phyloP scores from a whole-genome alignment of 2,113 vertebrate species.

The Alaudala cheleensis region DNA sequence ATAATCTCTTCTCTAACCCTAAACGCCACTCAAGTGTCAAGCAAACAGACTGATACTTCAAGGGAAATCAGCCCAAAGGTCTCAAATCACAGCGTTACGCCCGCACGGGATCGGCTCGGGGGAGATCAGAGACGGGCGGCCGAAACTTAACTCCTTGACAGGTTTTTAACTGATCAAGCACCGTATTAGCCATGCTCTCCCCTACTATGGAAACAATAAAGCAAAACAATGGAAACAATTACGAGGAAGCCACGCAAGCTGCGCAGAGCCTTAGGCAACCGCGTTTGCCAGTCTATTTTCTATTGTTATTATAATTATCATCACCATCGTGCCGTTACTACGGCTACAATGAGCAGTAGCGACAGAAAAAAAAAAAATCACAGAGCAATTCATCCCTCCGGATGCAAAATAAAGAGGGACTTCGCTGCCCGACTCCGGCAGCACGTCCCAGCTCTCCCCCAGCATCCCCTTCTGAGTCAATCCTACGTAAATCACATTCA shows the following conservation, averaged over 20 bases:
- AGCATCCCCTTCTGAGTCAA: slow-evolving; percentile 11
- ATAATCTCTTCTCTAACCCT: background rate
- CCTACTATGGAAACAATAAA: background rate
- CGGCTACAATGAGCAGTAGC: slow-evolving; percentile 46
- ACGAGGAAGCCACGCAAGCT: slow-evolving; percentile 2
- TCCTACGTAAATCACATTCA: background rate
- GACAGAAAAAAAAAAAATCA: background rate
- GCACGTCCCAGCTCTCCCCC: slow-evolving; percentile 9
- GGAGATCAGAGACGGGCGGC: background rate
- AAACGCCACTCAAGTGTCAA: background rate
- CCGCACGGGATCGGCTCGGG: background rate
- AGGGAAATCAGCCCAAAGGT: background rate
- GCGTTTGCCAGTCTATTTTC: background rate
- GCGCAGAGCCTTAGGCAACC: background rate
- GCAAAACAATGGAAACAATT: slow-evolving; percentile 13
- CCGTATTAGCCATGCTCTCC: background rate
- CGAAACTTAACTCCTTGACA: slow-evolving; percentile 64
- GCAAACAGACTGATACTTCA: background rate
- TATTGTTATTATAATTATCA: slow-evolving; percentile 53
- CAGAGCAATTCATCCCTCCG: slow-evolving; percentile 15
- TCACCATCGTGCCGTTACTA: slow-evolving; percentile 42
- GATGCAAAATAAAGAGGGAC: slow-evolving; percentile 34
- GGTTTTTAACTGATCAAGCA: background rate
- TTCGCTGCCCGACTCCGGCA: background rate
- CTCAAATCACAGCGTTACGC: background rate